phyloP scores from a whole-genome alignment of 2,888 invertebrate genomes.

The Philaethria dido region DNA sequence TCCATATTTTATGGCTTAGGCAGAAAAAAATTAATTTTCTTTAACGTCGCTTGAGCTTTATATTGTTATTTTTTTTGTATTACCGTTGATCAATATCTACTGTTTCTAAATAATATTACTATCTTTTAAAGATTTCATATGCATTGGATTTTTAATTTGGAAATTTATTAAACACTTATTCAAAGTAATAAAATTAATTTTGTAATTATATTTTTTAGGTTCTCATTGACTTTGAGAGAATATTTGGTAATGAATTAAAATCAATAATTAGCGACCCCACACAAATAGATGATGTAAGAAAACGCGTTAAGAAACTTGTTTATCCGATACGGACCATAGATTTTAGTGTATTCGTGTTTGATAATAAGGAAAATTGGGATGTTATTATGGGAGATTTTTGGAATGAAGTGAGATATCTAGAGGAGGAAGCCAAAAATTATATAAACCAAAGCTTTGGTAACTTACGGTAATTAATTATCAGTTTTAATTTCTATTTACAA shows the following conservation, averaged over 20 bases:
- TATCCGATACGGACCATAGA: constrained; percentile 90
- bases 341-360: constrained; percentile 92
- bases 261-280: constrained; percentile 94
- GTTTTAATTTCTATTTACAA: neutral
- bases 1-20: too few relatives aligned
- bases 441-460: constrained; percentile 94
- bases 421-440: constrained; percentile 92
- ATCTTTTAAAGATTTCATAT: too few relatives aligned
- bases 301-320: constrained; percentile 90
- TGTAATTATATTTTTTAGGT: constrained; percentile 75
- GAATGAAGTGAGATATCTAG: constrained; percentile 88
- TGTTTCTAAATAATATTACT: too few relatives aligned
- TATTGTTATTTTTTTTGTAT: too few relatives aligned
- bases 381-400: constrained; percentile 91
- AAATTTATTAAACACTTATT: neutral
- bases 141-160: too few relatives aligned
- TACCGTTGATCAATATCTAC: too few relatives aligned
- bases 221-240: constrained; percentile 93
- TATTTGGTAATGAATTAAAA: constrained; percentile 94
- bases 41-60: too few relatives aligned
- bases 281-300: constrained; percentile 92
- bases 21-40: too few relatives aligned
- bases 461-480: constrained; percentile 78
- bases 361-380: constrained; percentile 94
- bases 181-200: neutral